Conservation (phyloP, 2,113 vertebrate species). For the Eulemur macaco region DNA sequence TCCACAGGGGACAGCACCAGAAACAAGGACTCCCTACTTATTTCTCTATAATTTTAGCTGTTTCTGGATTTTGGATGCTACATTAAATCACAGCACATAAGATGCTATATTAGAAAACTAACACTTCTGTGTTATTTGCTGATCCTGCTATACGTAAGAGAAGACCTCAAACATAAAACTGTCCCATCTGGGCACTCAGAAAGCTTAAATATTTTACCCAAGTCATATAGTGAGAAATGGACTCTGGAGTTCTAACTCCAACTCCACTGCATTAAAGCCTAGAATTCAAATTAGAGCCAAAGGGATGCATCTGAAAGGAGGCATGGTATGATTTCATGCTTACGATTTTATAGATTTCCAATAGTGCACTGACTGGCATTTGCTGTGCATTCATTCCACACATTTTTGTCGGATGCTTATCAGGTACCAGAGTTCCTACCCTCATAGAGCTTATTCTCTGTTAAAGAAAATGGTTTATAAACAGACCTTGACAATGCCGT, state of each 20-base stretch:
- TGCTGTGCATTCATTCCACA: neutral
- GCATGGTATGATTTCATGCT: no score
- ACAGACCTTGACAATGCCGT: neutral
- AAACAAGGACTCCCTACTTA: neutral
- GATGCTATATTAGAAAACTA: neutral
- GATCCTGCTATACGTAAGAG: neutral
- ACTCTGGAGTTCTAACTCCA: neutral
- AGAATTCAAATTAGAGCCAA: neutral
- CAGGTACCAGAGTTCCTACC: neutral
- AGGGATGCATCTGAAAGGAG: neutral
- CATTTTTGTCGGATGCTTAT: neutral
- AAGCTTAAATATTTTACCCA: neutral
- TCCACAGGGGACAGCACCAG: neutral
- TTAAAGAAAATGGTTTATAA: neutral
- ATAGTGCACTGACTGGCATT: neutral
- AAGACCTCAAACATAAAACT: neutral
- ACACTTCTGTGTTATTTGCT: neutral
- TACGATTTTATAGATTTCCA: neutral
- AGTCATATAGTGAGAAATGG: neutral
- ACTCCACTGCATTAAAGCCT: neutral
- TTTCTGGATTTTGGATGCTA: neutral
- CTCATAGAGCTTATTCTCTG: neutral
- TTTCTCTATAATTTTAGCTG: neutral
- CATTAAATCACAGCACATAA: neutral
- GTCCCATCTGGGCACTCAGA: neutral